A percentile compares a stretch with the other conserved stretches of the same genome.
Evolutionary conservation across 2,797 vertebrate species (phyloP).

Genomic region (Pitangus sulphuratus): DNA sequence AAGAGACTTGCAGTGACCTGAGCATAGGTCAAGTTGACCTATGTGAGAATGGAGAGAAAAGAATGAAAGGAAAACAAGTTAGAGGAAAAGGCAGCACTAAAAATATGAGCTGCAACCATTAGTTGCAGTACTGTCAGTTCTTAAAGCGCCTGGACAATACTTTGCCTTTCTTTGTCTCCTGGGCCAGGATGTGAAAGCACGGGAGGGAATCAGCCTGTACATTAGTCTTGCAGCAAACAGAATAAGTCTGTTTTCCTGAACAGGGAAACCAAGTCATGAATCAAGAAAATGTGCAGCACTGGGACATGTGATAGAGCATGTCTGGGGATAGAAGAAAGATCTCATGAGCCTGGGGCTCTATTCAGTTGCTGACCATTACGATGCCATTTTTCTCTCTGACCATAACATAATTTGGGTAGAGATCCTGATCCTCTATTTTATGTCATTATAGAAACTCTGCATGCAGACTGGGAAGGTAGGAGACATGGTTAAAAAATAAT

Average conservation of each 20-base stretch:
- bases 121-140: neutral
- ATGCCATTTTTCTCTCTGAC: neutral
- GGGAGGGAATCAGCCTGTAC: neutral
- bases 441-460: neutral
- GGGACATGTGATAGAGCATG: neutral
- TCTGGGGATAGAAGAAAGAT: neutral
- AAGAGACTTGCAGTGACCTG: neutral
- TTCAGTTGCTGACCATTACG: neutral
- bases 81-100: neutral
- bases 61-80: neutral
- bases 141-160: neutral
- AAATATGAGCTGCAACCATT: neutral
- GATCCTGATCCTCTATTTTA: neutral
- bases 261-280: neutral
- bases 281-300: neutral
- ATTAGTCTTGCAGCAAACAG: neutral
- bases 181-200: neutral
- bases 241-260: neutral
- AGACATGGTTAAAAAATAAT: neutral
- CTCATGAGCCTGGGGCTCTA: neutral
- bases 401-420: neutral
- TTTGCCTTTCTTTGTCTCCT: neutral
- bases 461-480: neutral
- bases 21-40: neutral
- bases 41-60: neutral